A percentile compares a stretch with the other conserved stretches of the same genome.
phyloP scores from a whole-genome alignment of 2,113 vertebrate species.

The Malaclemys terrapin region DNA sequence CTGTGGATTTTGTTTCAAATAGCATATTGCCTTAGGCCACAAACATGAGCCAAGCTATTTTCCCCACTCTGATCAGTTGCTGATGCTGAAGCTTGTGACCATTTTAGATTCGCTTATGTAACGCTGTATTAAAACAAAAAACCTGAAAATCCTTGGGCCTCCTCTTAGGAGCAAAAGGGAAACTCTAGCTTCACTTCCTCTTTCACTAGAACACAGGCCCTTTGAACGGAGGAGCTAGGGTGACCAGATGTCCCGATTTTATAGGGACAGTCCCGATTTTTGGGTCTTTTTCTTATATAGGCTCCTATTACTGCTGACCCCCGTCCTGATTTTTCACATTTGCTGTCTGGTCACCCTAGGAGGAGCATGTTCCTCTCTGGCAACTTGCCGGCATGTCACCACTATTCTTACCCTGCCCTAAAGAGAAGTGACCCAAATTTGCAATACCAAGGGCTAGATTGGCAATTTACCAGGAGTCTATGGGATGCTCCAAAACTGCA shows the following conservation, averaged over 20 bases:
- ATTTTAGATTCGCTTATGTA: not conserved
- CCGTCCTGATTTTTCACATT: too few species aligned
- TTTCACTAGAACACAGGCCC: not conserved
- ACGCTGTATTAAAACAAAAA: not conserved
- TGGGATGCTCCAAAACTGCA: not conserved
- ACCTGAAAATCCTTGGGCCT: not conserved
- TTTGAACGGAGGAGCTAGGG: not conserved
- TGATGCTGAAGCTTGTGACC: not conserved
- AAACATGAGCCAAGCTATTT: not conserved
- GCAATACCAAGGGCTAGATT: not conserved
- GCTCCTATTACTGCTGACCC: too few species aligned
- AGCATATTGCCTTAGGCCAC: not conserved
- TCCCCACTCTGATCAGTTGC: not conserved
- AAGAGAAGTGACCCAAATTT: not conserved
- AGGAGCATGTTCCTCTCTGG: not conserved
- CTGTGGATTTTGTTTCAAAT: conserved; percentile 33
- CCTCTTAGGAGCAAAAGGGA: not conserved
- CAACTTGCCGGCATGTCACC: not conserved
- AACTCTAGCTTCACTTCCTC: not conserved
- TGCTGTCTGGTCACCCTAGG: too few species aligned
- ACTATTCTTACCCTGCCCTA: not conserved
- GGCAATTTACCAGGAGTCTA: not conserved
- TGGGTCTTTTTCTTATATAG: too few species aligned
- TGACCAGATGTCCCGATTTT: too few species aligned
- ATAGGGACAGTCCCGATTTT: too few species aligned